Percentiles rank a stretch among this genome's conserved stretches.
phyloP scores from a whole-genome alignment of 2,113 vertebrate genomes.

The Seriola rivoliana region DNA sequence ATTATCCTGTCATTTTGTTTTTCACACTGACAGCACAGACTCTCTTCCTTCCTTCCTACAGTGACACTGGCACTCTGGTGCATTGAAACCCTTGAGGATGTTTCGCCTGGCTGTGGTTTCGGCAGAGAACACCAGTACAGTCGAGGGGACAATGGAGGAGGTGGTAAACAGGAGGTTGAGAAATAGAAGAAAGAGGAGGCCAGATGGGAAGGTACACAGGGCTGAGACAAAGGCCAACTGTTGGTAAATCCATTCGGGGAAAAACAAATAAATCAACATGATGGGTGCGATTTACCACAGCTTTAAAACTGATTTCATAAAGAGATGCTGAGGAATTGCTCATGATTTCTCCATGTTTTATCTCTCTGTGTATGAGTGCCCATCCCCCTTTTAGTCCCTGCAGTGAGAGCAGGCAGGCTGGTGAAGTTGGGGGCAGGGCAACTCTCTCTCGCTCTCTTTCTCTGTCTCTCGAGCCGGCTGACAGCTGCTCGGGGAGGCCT shows the following conservation, averaged over 20 bases:
- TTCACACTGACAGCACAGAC: conserved; percentile 7
- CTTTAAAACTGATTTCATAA: conserved; percentile 6
- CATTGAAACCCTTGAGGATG: conserved; percentile 36
- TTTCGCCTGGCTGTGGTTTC: conserved; percentile 31
- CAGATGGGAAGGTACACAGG: conserved; percentile 27
- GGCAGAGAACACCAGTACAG: conserved; percentile 11
- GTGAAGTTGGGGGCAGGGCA: conserved; percentile 77
- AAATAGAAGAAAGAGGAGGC: conserved; percentile 38
- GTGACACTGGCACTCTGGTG: conserved; percentile 16
- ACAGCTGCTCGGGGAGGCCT: conserved; percentile 80
- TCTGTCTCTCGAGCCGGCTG: conserved; percentile 60
- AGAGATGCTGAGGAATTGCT: conserved; percentile 33
- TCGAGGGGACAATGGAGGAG: conserved; percentile 51
- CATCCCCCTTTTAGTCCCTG: conserved; percentile 69
- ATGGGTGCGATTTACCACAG: background rate
- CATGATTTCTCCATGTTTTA: conserved; percentile 36
- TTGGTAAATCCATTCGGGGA: background rate
- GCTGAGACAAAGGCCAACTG: conserved; percentile 10
- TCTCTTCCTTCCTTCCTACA: conserved; percentile 22
- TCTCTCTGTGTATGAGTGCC: conserved; percentile 35
- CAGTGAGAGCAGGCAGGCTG: conserved; percentile 67
- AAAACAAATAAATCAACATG: conserved; percentile 1
- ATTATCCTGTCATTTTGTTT: conserved; percentile 30
- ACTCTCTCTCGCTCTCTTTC: conserved; percentile 64
- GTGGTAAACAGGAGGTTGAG: conserved; percentile 48